Conservation (phyloP, 2,888 invertebrate genomes). For the Anoplius nigerrimus region DNA sequence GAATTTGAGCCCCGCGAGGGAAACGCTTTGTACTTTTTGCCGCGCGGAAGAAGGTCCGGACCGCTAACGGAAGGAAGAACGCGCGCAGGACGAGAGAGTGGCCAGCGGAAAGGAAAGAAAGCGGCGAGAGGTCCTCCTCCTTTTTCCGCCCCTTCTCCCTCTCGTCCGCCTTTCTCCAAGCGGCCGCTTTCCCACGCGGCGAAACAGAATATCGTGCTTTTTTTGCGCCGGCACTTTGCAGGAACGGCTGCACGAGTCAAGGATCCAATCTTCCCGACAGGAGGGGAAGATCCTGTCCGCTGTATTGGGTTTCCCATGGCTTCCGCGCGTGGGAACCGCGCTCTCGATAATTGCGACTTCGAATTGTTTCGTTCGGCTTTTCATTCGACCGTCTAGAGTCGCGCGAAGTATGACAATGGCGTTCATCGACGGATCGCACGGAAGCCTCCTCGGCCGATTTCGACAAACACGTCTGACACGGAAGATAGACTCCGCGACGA, state of each 20-base stretch:
- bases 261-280: background rate
- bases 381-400: no score
- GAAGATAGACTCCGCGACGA: no score
- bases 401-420: no score
- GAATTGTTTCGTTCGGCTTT: background rate
- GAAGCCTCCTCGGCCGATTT: no score
- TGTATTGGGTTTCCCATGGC: slow-evolving; percentile 40
- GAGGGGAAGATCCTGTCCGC: slow-evolving; percentile 7
- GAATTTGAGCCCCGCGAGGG: no score
- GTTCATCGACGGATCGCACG: no score
- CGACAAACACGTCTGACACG: no score
- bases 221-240: slow-evolving; percentile 25
- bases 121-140: background rate
- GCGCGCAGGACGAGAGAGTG: background rate
- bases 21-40: no score
- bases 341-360: slow-evolving; percentile 42
- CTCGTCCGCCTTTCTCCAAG: background rate
- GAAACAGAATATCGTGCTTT: slow-evolving; percentile 51
- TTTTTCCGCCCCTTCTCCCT: background rate
- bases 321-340: slow-evolving; percentile 24
- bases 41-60: no score
- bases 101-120: background rate
- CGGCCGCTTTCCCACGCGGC: slow-evolving; percentile 40
- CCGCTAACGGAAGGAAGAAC: background rate
- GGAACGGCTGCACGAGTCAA: background rate